Evolutionary conservation across 2,113 vertebrate species (phyloP).

Genomic region (Megaceryle maxima): DNA sequence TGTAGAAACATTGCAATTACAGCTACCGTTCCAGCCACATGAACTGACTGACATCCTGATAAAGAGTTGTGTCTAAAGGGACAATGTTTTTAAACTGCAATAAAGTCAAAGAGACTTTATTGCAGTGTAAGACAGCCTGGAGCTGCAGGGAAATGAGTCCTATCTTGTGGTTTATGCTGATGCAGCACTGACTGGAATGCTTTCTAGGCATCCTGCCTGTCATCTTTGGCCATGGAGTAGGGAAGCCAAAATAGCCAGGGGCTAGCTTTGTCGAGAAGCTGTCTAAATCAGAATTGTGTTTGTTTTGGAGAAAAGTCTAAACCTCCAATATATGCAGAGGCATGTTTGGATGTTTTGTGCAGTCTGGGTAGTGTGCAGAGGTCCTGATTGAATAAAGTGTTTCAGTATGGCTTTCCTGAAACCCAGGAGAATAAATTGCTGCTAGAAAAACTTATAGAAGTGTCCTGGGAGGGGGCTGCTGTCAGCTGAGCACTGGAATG

Average conservation of each 20-base stretch:
- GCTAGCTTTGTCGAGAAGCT: not conserved
- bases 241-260: not conserved
- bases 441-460: not conserved
- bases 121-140: not conserved
- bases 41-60: not conserved
- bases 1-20: not conserved
- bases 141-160: not conserved
- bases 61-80: not conserved
- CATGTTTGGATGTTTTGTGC: not conserved
- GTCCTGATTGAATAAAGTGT: not conserved
- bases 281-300: not conserved
- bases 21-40: not conserved
- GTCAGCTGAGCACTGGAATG: not conserved
- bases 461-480: not conserved
- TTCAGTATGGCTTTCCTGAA: not conserved
- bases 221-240: not conserved
- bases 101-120: not conserved
- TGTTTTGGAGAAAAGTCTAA: not conserved
- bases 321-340: not conserved
- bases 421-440: not conserved
- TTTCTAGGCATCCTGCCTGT: not conserved
- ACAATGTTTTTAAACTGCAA: not conserved
- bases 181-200: accelerated
- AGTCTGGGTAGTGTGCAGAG: not conserved
- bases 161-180: not conserved